Conservation (phyloP, 1,140 invertebrate species). For the Coptotermes formosanus region DNA sequence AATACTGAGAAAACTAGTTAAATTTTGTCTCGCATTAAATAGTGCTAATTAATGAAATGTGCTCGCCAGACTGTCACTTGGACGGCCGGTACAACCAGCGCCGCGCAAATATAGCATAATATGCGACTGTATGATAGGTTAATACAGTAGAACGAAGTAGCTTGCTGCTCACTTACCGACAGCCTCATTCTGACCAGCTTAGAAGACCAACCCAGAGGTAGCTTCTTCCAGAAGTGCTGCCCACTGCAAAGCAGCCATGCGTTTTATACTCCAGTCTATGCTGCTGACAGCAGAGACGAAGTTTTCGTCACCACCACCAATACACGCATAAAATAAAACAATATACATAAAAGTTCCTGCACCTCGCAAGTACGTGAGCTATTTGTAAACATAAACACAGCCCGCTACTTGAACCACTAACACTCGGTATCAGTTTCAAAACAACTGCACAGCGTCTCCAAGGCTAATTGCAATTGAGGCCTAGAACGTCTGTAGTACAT, state of each 20-base stretch:
- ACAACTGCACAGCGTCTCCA: neutral
- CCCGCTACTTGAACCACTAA: neutral
- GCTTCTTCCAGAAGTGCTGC: neutral
- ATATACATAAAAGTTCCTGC: neutral
- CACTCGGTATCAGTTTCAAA: neutral
- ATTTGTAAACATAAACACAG: neutral
- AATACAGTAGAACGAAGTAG: too few relatives aligned
- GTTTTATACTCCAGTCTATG: neutral
- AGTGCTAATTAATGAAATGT: too few relatives aligned
- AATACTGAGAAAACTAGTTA: too few relatives aligned
- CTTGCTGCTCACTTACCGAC: neutral
- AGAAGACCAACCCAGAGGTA: neutral
- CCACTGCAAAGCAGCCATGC: neutral
- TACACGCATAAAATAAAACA: neutral
- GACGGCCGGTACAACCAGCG: too few relatives aligned
- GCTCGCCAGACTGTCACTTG: too few relatives aligned
- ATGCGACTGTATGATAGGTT: too few relatives aligned
- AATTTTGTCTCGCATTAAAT: too few relatives aligned
- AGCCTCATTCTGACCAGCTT: neutral
- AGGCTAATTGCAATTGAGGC: neutral
- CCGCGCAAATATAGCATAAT: too few relatives aligned
- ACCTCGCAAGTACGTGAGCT: neutral
- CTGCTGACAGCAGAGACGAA: neutral
- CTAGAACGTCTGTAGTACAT: neutral
- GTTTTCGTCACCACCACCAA: neutral